phyloP scores from a whole-genome alignment of 1,140 invertebrate species.

The Aphis craccivora region DNA sequence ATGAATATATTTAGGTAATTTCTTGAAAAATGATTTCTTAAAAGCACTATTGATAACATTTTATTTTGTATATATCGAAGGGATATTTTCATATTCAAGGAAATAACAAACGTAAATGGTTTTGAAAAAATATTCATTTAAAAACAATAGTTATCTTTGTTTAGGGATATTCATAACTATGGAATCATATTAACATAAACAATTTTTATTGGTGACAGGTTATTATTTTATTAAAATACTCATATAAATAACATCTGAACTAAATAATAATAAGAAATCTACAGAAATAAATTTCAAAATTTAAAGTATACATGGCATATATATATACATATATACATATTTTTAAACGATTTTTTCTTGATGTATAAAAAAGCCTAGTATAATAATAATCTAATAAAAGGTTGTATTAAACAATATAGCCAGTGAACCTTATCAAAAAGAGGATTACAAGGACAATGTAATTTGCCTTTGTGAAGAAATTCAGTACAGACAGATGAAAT shows the following conservation, averaged over 20 bases:
- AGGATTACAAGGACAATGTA: constrained; percentile 15
- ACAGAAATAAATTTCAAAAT: background rate
- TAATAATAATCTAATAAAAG: background rate
- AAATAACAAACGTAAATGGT: background rate
- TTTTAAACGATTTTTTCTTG: background rate
- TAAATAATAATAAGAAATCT: background rate
- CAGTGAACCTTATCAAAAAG: background rate
- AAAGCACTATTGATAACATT: background rate
- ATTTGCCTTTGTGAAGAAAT: constrained; percentile 33
- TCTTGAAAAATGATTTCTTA: background rate
- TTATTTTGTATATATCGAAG: background rate
- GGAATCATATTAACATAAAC: background rate
- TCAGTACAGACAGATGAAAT: constrained; percentile 23
- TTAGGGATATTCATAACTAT: background rate
- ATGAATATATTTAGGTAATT: background rate
- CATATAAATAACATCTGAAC: background rate
- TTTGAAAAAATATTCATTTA: background rate
- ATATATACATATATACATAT: background rate
- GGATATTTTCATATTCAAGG: background rate
- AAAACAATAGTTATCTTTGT: background rate
- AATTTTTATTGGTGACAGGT: background rate
- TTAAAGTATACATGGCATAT: background rate
- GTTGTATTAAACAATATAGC: background rate
- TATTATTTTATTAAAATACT: background rate
- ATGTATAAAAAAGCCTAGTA: background rate